Conservation (phyloP, 2,797 vertebrate genomes). For the Scarus forsteni region DNA sequence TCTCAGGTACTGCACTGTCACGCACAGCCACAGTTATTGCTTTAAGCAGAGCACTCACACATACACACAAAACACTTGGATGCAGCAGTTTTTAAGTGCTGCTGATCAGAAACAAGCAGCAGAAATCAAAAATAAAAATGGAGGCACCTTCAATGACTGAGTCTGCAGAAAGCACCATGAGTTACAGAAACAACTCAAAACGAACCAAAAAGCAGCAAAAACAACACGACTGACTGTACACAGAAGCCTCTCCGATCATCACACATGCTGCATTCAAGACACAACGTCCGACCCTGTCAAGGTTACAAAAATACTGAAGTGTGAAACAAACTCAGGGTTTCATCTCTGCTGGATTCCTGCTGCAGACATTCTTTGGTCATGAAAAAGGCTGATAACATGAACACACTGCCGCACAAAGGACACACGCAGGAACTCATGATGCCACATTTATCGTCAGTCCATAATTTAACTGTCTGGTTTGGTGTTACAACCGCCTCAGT, state of each 20-base stretch:
- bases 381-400: constrained; percentile 57
- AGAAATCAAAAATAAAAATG: constrained; percentile 28
- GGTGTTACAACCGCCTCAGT: not conserved
- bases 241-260: constrained; percentile 35
- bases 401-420: constrained; percentile 64
- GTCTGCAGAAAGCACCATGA: constrained; percentile 66
- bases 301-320: constrained; percentile 61
- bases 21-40: constrained; percentile 70
- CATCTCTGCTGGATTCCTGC: constrained; percentile 47
- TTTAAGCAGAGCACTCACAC: constrained; percentile 58
- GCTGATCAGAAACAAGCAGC: constrained; percentile 59
- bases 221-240: constrained; percentile 18
- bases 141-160: constrained; percentile 59
- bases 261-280: constrained; percentile 31
- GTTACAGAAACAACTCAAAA: constrained; percentile 34
- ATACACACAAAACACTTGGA: constrained; percentile 18
- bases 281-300: constrained; percentile 40
- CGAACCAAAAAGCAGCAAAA: constrained; percentile 60
- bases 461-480: constrained; percentile 25
- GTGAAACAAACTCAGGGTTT: constrained; percentile 40
- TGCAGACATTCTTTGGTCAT: constrained; percentile 83
- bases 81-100: constrained; percentile 56
- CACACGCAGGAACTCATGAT: constrained; percentile 46
- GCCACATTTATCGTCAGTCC: not conserved
- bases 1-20: constrained; percentile 36